phyloP scores from a whole-genome alignment of 2,888 invertebrate genomes.

The Platycheirus rosarum region DNA sequence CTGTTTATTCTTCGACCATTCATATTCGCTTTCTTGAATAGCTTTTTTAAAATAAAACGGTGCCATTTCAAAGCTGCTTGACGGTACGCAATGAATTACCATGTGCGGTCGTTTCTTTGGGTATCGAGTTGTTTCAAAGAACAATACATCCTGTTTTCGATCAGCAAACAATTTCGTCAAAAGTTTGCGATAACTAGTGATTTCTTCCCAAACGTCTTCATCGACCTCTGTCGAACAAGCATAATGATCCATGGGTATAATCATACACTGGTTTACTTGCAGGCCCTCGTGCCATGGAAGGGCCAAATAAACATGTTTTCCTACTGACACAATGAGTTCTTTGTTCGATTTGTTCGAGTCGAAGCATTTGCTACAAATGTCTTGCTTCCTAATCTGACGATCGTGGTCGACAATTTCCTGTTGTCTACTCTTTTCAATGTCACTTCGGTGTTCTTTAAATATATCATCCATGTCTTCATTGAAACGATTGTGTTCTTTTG shows the following conservation, averaged over 20 bases:
- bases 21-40: slow-evolving; percentile 95
- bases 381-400: slow-evolving; percentile 87
- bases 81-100: slow-evolving; percentile 93
- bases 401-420: slow-evolving; percentile 90
- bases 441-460: slow-evolving; percentile 89
- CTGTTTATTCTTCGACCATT: slow-evolving; percentile 98
- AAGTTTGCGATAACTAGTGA: slow-evolving; percentile 89
- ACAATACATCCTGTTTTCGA: slow-evolving; percentile 91
- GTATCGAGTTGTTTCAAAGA: slow-evolving; percentile 93
- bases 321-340: slow-evolving; percentile 92
- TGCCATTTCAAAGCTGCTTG: slow-evolving; percentile 92
- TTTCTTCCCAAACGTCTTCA: slow-evolving; percentile 97
- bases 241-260: slow-evolving; percentile 92
- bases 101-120: slow-evolving; percentile 91
- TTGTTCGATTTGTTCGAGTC: slow-evolving; percentile 91
- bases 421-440: slow-evolving; percentile 85
- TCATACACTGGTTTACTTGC: slow-evolving; percentile 92
- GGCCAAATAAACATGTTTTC: slow-evolving; percentile 91
- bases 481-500: slow-evolving; percentile 85
- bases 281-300: slow-evolving; percentile 92
- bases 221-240: slow-evolving; percentile 92
- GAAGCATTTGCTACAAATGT: slow-evolving; percentile 92
- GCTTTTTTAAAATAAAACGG: slow-evolving; percentile 99
- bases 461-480: slow-evolving; percentile 93
- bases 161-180: slow-evolving; percentile 90